Conservation (phyloP, 2,888 invertebrate genomes). For the Aproaerema taeniolella region DNA sequence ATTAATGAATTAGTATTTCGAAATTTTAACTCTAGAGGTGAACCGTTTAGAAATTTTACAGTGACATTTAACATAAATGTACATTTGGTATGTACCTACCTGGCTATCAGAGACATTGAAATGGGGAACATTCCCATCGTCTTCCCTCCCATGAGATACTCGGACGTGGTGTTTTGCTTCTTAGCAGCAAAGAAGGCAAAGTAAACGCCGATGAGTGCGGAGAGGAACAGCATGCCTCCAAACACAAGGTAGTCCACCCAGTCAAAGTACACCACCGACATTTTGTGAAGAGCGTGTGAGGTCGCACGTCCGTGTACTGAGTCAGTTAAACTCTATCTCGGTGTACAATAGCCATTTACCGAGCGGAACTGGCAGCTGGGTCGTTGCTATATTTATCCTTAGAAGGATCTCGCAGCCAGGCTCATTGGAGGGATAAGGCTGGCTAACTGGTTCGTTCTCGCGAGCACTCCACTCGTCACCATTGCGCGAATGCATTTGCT, state of each 20-base stretch:
- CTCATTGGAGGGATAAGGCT: constrained; percentile 53
- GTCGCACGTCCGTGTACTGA: constrained; percentile 44
- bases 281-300: constrained; percentile 26
- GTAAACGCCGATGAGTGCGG: constrained; percentile 82
- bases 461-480: constrained; percentile 26
- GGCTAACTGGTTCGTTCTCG: constrained; percentile 55
- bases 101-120: constrained; percentile 86
- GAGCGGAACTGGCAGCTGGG: constrained; percentile 47
- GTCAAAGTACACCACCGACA: constrained; percentile 73
- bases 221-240: constrained; percentile 79
- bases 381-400: constrained; percentile 59
- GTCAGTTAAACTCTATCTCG: constrained; percentile 51
- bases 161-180: constrained; percentile 82
- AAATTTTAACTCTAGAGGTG: no score
- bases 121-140: constrained; percentile 88
- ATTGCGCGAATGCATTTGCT: constrained; percentile 9
- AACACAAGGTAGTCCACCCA: constrained; percentile 82
- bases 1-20: no score
- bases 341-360: constrained; percentile 48
- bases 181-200: constrained; percentile 83
- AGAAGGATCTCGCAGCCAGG: constrained; percentile 48
- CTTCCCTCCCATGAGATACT: constrained; percentile 86
- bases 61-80: no score
- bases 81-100: constrained; percentile 70
- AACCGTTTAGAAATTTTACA: no score